Conservation (phyloP, 2,797 vertebrate species). For the Typhlichthys eigenmanni region DNA sequence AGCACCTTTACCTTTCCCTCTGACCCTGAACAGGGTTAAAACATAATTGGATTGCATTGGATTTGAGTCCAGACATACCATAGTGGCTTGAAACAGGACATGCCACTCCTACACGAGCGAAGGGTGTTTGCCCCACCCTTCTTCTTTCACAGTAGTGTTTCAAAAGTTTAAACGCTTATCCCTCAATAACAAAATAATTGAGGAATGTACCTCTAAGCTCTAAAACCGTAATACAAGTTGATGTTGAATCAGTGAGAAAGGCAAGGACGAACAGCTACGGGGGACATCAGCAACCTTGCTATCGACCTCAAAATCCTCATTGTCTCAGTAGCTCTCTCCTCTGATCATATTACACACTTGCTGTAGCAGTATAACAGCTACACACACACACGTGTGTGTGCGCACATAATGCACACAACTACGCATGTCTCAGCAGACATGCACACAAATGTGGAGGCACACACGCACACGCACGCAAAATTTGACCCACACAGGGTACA, state of each 20-base stretch:
- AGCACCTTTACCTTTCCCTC: not conserved
- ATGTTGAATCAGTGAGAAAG: constrained; percentile 1
- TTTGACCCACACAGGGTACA: constrained; percentile 34
- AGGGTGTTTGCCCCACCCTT: too few relatives aligned
- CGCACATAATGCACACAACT: constrained; percentile 9
- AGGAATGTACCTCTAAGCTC: not conserved
- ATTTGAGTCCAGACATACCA: too few relatives aligned
- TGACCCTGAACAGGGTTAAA: too few relatives aligned
- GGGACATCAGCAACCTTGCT: constrained; percentile 20
- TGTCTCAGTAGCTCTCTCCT: constrained; percentile 24
- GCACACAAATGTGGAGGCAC: constrained; percentile 13
- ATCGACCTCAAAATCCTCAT: not conserved
- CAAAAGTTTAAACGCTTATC: too few relatives aligned
- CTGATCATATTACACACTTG: constrained; percentile 40
- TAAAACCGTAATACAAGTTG: not conserved
- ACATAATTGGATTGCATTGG: too few relatives aligned
- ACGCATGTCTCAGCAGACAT: constrained; percentile 1
- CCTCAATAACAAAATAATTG: too few relatives aligned
- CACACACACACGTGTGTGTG: constrained; percentile 14
- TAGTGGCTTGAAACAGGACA: not conserved
- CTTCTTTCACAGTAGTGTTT: too few relatives aligned
- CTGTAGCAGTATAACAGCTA: constrained; percentile 22
- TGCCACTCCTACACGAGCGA: too few relatives aligned
- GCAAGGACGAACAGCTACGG: not conserved
- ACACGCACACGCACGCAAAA: constrained; percentile 25